These are phyloP conservation scores for Gopherus evgoodei DNA, from an alignment of 2,113 vertebrate genomes.

Conservation along the genomic window DNA sequence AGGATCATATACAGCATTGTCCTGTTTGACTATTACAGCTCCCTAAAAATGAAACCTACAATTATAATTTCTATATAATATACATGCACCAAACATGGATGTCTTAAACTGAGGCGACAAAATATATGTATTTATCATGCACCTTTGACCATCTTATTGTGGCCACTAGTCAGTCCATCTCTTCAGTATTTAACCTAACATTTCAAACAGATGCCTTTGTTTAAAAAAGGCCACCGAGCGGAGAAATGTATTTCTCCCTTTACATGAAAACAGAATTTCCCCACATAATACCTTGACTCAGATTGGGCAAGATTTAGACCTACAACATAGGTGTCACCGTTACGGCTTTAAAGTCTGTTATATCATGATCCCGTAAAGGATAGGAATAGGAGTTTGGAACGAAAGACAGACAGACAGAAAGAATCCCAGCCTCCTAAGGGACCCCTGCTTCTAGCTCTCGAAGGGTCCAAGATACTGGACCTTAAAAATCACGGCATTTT, in stretches of 20 bases:
- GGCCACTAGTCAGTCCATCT: constrained; percentile 35
- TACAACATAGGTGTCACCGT: background rate
- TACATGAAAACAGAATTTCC: background rate
- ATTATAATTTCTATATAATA: background rate
- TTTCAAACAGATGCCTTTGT: constrained; percentile 50
- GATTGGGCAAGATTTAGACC: background rate
- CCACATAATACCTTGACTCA: background rate
- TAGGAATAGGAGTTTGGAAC: background rate
- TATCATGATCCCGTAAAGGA: background rate
- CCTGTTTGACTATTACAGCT: background rate
- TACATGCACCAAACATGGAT: background rate
- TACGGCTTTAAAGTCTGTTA: background rate
- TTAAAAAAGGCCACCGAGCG: constrained; percentile 5
- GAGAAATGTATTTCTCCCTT: background rate
- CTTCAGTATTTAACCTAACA: constrained; percentile 41
- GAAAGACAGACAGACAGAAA: no score
- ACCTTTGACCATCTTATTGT: background rate
- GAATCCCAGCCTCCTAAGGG: background rate
- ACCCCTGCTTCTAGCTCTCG: background rate
- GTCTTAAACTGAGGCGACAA: background rate
- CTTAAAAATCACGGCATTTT: background rate
- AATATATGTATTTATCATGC: background rate
- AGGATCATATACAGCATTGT: background rate
- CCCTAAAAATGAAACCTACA: background rate
- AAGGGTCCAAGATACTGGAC: background rate